phyloP scores from a whole-genome alignment of 2,888 invertebrate genomes.

The Girardia tigrina region DNA sequence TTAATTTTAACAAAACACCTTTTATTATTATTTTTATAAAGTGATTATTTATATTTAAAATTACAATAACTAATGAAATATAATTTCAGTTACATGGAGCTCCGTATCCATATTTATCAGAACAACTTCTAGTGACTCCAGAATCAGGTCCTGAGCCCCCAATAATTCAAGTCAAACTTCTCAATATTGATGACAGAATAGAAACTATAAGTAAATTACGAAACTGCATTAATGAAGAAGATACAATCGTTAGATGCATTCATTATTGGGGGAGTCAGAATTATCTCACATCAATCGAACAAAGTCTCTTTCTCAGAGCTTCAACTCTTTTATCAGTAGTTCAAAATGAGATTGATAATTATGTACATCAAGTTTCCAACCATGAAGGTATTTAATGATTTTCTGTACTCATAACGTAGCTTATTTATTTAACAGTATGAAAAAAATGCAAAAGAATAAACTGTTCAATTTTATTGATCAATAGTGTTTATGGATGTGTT shows the following conservation, averaged over 20 bases:
- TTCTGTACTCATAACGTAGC: no score
- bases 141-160: not conserved
- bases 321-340: not conserved
- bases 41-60: no score
- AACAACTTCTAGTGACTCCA: not conserved
- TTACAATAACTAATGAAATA: no score
- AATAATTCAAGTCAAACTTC: not conserved
- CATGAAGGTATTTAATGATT: constrained; percentile 1
- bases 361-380: not conserved
- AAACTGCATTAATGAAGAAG: constrained; percentile 14
- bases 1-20: no score
- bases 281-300: not conserved
- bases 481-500: no score
- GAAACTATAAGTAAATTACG: not conserved
- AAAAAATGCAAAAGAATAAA: no score
- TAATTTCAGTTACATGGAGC: not conserved
- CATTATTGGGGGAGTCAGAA: constrained; percentile 14
- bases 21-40: no score
- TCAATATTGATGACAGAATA: constrained; percentile 3
- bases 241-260: not conserved
- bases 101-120: constrained; percentile 6
- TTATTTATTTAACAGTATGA: no score
- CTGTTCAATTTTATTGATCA: no score
- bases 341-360: not conserved
- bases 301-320: not conserved